Conservation (phyloP, 2,113 vertebrate genomes). For the Pseudorectes ferrugineus region DNA sequence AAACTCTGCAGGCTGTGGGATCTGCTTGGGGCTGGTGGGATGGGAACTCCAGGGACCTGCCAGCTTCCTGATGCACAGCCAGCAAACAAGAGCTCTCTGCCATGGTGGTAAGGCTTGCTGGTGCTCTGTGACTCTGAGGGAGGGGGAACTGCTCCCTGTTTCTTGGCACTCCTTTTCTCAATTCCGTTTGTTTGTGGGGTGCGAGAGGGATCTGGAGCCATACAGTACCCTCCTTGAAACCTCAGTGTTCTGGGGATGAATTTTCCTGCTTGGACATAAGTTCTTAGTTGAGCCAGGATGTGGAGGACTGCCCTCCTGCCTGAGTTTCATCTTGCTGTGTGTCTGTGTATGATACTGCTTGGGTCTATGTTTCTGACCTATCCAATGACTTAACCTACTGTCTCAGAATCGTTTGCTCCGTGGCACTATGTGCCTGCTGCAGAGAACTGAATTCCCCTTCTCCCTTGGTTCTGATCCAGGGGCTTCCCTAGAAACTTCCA, state of each 20-base stretch:
- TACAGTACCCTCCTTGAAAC: neutral
- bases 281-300: neutral
- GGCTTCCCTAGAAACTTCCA: neutral
- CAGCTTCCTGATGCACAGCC: accelerated
- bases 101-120: accelerated
- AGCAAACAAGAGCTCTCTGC: neutral
- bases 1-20: neutral
- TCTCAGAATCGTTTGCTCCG: neutral
- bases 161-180: neutral
- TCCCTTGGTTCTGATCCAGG: neutral
- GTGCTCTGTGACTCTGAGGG: neutral
- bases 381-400: neutral
- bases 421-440: neutral
- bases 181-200: accelerated
- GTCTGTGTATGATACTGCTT: neutral
- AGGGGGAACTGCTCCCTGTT: neutral
- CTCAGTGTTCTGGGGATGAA: neutral
- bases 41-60: neutral
- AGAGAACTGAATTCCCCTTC: neutral
- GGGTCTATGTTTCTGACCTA: neutral
- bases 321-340: neutral
- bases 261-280: neutral
- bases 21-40: neutral
- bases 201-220: neutral
- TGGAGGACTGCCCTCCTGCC: neutral